Evolutionary conservation across 2,797 vertebrate species (phyloP), one percentile per base, ranked within the genome.

Genomic region (Dermochelys coriacea): DNA sequence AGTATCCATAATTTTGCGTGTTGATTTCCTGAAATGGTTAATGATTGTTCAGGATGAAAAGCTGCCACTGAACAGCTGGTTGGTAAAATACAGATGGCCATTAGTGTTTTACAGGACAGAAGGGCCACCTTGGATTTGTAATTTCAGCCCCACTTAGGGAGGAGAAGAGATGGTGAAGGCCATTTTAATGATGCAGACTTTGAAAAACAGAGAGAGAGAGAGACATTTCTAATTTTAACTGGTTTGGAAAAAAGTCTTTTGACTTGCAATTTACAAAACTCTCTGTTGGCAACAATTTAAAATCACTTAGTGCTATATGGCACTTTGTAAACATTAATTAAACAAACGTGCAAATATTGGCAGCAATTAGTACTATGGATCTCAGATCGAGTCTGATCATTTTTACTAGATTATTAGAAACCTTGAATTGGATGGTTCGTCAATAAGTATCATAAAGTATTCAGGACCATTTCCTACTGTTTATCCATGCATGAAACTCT

Each of bases 11-110:
- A 87, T 21, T 80, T 27, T 47, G 85, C 21, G 25, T 64, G 87
- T 91, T 94, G 85, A 89, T 95, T 96, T 97, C 91, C 87, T 93
- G 92, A 97, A 97, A 95, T 87, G 82, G 77, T 82, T 79, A 79
- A 84, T 3, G 3, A 49, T 87, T 84, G 8, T 90, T 50, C n/a
- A 85, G 50, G 49, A 15, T 47, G 91, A 86, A 85, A 68, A 88
- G 11, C 25, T 91, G 27, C 49, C 49, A 16, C 49, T 59, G 71
- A 45, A 54, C 45, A 45, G 2, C 57, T 95, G 52, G 31, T 31
- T 85, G 21, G 57, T 90, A 88, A 89, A 37, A 82, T 1, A 2
- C 1, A 90, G 82, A 83, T 64, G 49, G 47, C 64, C 41, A 27
- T 80, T 6, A 87, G 41, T 68, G 6, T 45, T 95, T 90, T 83